Base-by-base conservation (phyloP, 2,113 vertebrate genomes). In the Dromaius novaehollandiae region DNA sequence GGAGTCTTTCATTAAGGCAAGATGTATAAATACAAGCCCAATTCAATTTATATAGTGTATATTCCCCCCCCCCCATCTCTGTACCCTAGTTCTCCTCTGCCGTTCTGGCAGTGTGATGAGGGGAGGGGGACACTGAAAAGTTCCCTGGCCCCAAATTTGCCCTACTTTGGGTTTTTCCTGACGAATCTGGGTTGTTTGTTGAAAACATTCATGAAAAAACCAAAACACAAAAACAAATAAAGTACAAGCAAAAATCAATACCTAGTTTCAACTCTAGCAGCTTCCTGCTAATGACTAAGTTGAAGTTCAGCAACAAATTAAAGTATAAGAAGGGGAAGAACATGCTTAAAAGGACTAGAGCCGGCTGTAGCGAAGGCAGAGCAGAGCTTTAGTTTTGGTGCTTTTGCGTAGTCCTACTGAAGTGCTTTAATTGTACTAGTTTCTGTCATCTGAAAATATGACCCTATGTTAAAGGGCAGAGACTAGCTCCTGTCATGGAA, bases 351-450 rank as follows among this genome's bases (percentile, higher is more conserved):
- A 56, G 3, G 88, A 12, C 55, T 65, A 66, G 93, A 74, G 25
- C 1, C n/a, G 76, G 12, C 5, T 0, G 0, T 14, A 86, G 32
- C 11, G n/a, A 79, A 60, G 30, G 13, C 18, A 91, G 56, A 88
- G 10, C 6, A 60, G 17, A 0, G 0, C 3, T 87, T 42, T 50
- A 30, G 26, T 50, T 34, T 42, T 14, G 21, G 21, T 64, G 8
- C 19, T 36, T 46, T 63, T 60, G 60, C 24, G 8, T 38, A 18
- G 48, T 53, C 51, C 70, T 24, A 13, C 13, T 64, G 44, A 38
- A n/a, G 34, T 50, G 32, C n/a, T 38, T 28, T 20, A 11, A 38
- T 30, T 51, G 34, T n/a, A 71, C 34, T 71, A 6, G 14, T 50
- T 71, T 51, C 34, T n/a, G 44, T 28, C 58, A 38, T n/a, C 25